Evolutionary conservation across 2,888 invertebrate species (phyloP).

Genomic region (Dasysyrphus tricinctus): DNA sequence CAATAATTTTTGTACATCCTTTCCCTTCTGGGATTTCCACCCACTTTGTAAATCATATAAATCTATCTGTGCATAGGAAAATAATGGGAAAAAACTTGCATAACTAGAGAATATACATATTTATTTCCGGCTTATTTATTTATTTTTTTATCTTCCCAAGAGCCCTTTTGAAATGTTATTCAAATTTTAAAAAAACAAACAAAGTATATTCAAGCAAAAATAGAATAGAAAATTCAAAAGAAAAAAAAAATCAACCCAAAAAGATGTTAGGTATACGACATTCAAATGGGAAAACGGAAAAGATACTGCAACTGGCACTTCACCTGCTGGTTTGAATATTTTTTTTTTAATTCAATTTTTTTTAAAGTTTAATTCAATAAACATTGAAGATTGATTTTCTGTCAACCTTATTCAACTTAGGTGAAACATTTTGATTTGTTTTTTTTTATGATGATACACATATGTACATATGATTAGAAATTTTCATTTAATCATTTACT

Average conservation of each 20-base stretch:
- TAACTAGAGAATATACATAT: conserved; percentile 6
- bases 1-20: background rate
- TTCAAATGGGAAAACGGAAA: conserved; percentile 2
- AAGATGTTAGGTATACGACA: conserved; percentile 2
- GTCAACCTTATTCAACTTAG: background rate
- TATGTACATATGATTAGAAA: background rate
- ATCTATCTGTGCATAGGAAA: background rate
- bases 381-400: conserved; percentile 9
- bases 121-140: conserved; percentile 27
- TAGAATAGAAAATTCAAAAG: conserved; percentile 6
- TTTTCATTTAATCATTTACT: background rate
- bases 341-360: background rate
- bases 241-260: conserved; percentile 13
- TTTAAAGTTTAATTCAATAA: background rate
- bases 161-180: conserved; percentile 27
- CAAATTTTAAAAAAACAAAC: conserved; percentile 17
- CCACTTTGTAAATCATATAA: background rate
- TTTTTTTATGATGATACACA: conserved; percentile 29
- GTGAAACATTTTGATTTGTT: conserved; percentile 2
- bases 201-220: background rate
- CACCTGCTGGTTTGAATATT: background rate
- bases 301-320: conserved; percentile 13
- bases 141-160: background rate
- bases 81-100: conserved; percentile 7
- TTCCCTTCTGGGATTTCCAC: background rate